Conservation (phyloP, 2,113 vertebrate species). For the Cottus gobio region DNA sequence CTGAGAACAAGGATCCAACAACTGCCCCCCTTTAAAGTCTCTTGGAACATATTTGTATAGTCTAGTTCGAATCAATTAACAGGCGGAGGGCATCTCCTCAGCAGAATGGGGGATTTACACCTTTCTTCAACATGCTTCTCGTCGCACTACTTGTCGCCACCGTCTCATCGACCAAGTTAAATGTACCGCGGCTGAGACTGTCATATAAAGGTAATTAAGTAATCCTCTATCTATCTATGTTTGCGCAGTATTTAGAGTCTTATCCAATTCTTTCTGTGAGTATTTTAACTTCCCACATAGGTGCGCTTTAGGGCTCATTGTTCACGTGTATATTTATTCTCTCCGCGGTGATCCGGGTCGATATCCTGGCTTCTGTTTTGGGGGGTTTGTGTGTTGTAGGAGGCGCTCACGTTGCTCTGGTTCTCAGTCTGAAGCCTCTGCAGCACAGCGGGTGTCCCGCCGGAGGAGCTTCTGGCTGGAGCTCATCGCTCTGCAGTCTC, state of each 20-base stretch:
- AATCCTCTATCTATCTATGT: slow-evolving; percentile 6
- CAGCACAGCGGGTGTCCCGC: slow-evolving; percentile 42
- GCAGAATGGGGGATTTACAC: slow-evolving; percentile 67
- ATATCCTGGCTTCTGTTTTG: slow-evolving; percentile 59
- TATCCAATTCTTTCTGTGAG: background rate
- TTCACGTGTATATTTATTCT: background rate
- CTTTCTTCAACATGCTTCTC: slow-evolving; percentile 25
- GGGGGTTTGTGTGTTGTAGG: slow-evolving; percentile 19
- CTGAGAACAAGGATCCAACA: background rate
- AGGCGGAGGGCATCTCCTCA: background rate
- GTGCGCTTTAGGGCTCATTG: background rate
- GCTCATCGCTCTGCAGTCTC: slow-evolving; percentile 44
- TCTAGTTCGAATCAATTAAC: background rate
- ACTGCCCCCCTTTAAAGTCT: background rate
- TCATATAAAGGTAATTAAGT: slow-evolving; percentile 70
- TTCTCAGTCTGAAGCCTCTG: slow-evolving; percentile 25
- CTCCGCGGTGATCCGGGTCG: slow-evolving; percentile 14
- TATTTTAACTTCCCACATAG: background rate
- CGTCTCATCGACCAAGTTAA: slow-evolving; percentile 60
- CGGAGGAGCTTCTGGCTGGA: slow-evolving; percentile 49
- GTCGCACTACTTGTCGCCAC: slow-evolving; percentile 43
- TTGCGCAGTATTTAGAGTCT: background rate
- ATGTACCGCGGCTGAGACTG: slow-evolving; percentile 73
- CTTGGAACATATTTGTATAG: background rate
- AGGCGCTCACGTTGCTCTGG: background rate